Evolutionary conservation across 2,113 vertebrate genomes (phyloP).

Genomic region (Podilymbus podiceps): DNA sequence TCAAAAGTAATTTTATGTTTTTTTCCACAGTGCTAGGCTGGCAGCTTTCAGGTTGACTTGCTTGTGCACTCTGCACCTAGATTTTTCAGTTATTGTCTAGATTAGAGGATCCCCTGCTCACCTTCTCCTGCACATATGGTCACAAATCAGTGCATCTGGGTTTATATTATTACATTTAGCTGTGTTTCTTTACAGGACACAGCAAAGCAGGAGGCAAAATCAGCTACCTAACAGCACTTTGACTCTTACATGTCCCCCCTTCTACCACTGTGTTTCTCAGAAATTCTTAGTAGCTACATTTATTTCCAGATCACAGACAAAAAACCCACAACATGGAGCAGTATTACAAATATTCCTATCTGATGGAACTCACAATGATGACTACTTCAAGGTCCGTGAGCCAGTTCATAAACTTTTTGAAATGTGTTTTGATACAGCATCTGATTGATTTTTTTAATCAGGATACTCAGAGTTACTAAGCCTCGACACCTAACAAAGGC

Average conservation of each 20-base stretch:
- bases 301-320: neutral
- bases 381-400: neutral
- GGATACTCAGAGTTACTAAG: neutral
- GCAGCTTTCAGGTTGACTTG: neutral
- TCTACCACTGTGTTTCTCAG: neutral
- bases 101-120: neutral
- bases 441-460: neutral
- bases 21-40: neutral
- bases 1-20: neutral
- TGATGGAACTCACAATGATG: neutral
- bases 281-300: neutral
- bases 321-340: fast-evolving
- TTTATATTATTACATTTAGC: neutral
- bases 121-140: neutral
- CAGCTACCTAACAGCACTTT: neutral
- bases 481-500: neutral
- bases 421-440: neutral
- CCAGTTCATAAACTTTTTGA: neutral
- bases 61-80: neutral
- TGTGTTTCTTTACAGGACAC: neutral
- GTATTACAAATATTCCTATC: neutral
- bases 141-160: neutral
- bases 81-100: neutral
- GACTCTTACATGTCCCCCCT: neutral
- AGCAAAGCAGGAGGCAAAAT: neutral